Evolutionary conservation across 1,140 invertebrate genomes (phyloP).

Genomic region (Saccostrea glomerata): DNA sequence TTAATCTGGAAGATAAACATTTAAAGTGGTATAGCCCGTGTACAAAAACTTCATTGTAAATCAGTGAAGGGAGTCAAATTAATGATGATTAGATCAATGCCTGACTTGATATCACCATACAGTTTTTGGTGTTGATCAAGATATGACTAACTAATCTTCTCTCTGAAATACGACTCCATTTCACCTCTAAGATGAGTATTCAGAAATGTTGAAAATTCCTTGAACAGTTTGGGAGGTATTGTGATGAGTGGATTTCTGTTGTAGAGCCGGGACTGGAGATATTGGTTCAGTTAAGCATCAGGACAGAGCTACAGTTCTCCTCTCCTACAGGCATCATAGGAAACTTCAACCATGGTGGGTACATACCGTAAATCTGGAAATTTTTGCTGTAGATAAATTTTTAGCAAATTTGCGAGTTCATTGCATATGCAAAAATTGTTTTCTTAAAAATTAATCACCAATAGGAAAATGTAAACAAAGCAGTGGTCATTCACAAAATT

Average conservation of each 20-base stretch:
- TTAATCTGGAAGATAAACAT: too few species aligned
- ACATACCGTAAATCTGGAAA: too few species aligned
- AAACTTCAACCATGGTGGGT: constrained; percentile 74
- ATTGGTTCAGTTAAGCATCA: constrained; percentile 68
- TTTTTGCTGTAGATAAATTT: too few species aligned
- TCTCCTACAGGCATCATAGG: constrained; percentile 75
- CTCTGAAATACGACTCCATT: constrained; percentile 26
- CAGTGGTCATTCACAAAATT: too few species aligned
- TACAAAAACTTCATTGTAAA: too few species aligned
- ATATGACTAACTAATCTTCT: constrained; percentile 25
- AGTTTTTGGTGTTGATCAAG: constrained; percentile 20
- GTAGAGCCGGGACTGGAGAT: constrained; percentile 74
- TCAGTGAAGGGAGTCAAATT: not conserved
- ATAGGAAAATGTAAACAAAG: too few species aligned
- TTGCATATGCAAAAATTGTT: too few species aligned
- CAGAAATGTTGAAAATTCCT: not conserved
- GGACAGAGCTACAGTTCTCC: constrained; percentile 72
- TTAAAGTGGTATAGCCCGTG: too few species aligned
- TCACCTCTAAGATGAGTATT: not conserved
- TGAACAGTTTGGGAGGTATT: not conserved
- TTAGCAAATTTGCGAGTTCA: too few species aligned
- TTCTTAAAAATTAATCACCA: too few species aligned
- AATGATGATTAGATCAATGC: constrained; percentile 28
- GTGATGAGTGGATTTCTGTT: constrained; percentile 40
- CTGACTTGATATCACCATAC: constrained; percentile 29